Base-by-base conservation (phyloP, 2,113 vertebrate genomes). In the Balaenoptera acutorostrata region DNA sequence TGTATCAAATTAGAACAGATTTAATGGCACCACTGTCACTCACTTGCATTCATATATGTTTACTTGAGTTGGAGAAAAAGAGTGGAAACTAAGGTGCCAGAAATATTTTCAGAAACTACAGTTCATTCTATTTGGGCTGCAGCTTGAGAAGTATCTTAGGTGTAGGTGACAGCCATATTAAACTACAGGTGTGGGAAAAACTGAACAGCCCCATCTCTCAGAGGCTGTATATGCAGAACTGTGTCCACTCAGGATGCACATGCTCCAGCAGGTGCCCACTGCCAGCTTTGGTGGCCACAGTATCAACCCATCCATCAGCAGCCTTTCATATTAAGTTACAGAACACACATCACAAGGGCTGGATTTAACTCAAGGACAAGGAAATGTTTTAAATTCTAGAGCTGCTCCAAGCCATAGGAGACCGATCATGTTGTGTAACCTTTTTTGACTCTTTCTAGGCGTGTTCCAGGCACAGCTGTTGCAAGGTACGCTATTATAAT, bases 341-440 rank as follows among this genome's bases (percentile, higher is more conserved):
- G 98, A 97, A 96, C 95, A 95, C 96, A 95, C 97, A 97, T 97
- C 97, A 96, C 14, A 33, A 92, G 97, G 97, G 97, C 98, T 97
- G 93, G 88, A 97, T 98, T 98, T 98, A 98, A 98, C 98, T 97
- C n/a, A 29, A 98, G 97, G 98, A 98, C 95, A 96, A 98, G 98
- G 97, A 98, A 98, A 99, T 99, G 97, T 98, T 99, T 99, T 97
- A 97, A 92, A 98, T 99, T 98, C 98, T 98, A 97, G 89, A 98
- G 78, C 95, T 98, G 96, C 96, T 94, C 74, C n/a, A 36, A 96
- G 98, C 98, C 97, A 97, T 95, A 88, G 69, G 98, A 98, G 98
- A 98, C 96, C 10, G 68, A 95, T 96, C 96, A 72, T 0, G 0
- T 95, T 92, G 95, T 97, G 83, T 94, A 97, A 98, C 87, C 92